These are phyloP conservation scores for Aelia acuminata DNA, from an alignment of 2,888 invertebrate genomes.

Conservation along the genomic window DNA sequence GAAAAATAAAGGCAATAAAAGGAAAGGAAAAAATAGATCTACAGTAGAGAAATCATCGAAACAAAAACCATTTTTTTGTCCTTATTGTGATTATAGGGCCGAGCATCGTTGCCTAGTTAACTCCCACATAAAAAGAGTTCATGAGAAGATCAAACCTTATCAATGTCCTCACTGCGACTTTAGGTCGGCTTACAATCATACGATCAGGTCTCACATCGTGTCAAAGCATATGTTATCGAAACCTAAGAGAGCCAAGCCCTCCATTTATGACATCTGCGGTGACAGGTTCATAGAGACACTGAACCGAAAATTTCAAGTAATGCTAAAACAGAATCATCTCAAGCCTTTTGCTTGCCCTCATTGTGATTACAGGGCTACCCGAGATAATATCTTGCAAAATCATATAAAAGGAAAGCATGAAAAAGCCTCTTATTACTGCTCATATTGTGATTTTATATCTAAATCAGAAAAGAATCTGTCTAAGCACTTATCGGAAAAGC, in stretches of 20 bases:
- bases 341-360: neutral
- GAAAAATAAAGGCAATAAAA: neutral
- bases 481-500: too few relatives aligned
- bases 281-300: neutral
- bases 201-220: neutral
- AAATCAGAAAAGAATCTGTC: too few relatives aligned
- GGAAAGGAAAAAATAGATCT: neutral
- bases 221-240: neutral
- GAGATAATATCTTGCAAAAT: neutral
- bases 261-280: neutral
- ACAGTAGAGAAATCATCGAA: too few relatives aligned
- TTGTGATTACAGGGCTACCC: neutral
- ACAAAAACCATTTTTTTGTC: neutral
- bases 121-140: neutral
- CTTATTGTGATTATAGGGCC: neutral
- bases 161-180: constrained; percentile 22
- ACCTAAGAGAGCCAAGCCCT: neutral
- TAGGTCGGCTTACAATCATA: neutral
- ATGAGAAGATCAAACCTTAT: neutral
- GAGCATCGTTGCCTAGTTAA: neutral
- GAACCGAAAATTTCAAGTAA: neutral
- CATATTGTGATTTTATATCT: neutral
- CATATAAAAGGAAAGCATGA: neutral
- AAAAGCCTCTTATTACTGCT: neutral
- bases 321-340: neutral